Evolutionary conservation across 2,888 invertebrate genomes (phyloP).

Genomic region (Sinopyrophorus schimmeli): DNA sequence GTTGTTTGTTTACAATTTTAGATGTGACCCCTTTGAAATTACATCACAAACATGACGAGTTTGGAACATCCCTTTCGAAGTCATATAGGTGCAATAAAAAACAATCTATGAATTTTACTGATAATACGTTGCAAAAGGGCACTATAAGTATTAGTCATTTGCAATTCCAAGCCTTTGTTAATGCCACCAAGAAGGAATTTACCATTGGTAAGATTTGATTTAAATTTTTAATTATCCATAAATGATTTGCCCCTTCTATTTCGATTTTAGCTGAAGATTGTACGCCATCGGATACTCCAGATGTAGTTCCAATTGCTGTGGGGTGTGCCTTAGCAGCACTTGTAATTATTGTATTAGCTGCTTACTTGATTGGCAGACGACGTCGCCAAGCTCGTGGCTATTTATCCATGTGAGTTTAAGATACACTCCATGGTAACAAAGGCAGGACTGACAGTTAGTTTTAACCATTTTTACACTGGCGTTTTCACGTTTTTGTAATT

Average conservation of each 20-base stretch:
- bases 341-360: conserved; percentile 87
- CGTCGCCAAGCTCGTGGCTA: conserved; percentile 83
- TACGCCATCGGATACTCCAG: conserved; percentile 72
- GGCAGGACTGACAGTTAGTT: conserved; percentile 15
- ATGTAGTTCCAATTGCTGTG: conserved; percentile 95
- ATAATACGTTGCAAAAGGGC: conserved; percentile 50
- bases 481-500: conserved; percentile 4
- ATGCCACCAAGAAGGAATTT: conserved; percentile 59
- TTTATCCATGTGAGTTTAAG: conserved; percentile 74
- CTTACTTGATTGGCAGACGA: conserved; percentile 90
- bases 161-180: conserved; percentile 76
- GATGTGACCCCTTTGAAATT: conserved; percentile 54
- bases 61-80: conserved; percentile 63
- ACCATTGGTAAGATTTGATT: conserved; percentile 61
- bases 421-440: conserved; percentile 39
- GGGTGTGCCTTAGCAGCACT: conserved; percentile 90
- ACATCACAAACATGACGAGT: conserved; percentile 59
- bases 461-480: conserved; percentile 23
- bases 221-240: conserved; percentile 7
- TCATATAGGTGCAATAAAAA: conserved; percentile 74
- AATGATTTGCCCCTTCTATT: too few species aligned
- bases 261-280: conserved; percentile 80
- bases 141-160: conserved; percentile 63
- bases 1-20: too few species aligned
- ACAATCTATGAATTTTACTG: conserved; percentile 62